Evolutionary conservation across 2,113 vertebrate genomes (phyloP), one percentile per base, ranked within the genome.

Genomic region (Petrocephalus zakoni): DNA sequence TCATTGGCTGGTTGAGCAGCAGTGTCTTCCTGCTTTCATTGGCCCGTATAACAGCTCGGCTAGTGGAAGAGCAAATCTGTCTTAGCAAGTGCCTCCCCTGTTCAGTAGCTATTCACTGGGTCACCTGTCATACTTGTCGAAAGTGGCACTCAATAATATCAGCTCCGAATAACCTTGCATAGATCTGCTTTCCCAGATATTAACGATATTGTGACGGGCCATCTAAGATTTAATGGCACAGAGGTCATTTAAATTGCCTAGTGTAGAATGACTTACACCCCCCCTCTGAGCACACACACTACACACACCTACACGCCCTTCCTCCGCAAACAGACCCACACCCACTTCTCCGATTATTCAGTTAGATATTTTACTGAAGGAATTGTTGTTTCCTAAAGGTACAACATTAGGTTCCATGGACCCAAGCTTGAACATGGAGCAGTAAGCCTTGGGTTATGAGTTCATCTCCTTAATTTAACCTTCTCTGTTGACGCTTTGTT

Each of bases 321-420:
- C 29, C 29, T 42, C 37, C 5, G 29, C 72, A 78, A 19, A 78
- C 34, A 78, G 72, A 78, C 72, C 19, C 72, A 78, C 72, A 78
- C 72, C 72, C 34, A 78, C 72, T 78, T 78, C 72, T 78, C 72
- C 34, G 37, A 42, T 78, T 42, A 34, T 78, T 78, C 34, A 78
- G 72, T 78, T 78, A 42, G 72, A 42, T 84, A 84, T 84, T 49
- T 47, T 84, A 51, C 81, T 84, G 81, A 84, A 84, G 47, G 11
- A 84, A 10, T 84, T 84, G 46, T 5, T 84, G 9, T 84, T 49
- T 22, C 81, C 42, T 22, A 25, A 84, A 51, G 81, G 81, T 47
- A 84, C 21, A 47, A 49, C 46, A 84, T 46, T 7, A 84, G 7
- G 15, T 19, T 19, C 34, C 29, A 9, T 84, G 10, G 42, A 42